Evolutionary conservation across 2,797 vertebrate genomes (phyloP).

Genomic region (Sorex maritimensis): DNA sequence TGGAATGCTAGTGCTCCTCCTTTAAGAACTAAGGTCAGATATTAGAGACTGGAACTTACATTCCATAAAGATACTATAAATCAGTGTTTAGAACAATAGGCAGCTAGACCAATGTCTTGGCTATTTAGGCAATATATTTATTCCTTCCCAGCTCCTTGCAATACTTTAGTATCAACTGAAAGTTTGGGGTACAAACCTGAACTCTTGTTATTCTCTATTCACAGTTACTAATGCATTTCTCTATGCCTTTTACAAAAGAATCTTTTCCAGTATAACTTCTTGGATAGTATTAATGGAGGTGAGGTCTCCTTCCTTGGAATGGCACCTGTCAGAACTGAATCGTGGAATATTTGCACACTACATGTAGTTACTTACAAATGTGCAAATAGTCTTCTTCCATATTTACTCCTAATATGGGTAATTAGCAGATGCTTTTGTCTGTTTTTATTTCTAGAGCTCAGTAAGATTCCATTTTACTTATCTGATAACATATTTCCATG

Average conservation of each 20-base stretch:
- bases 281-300: neutral
- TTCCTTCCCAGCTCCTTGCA: neutral
- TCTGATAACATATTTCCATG: neutral
- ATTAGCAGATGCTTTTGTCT: neutral
- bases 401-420: neutral
- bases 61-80: neutral
- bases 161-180: neutral
- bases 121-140: neutral
- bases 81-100: neutral
- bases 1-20: neutral
- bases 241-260: neutral
- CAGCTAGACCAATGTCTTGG: too few species aligned
- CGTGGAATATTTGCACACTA: neutral
- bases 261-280: neutral
- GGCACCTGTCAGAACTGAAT: neutral
- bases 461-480: neutral
- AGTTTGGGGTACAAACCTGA: neutral
- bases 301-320: neutral
- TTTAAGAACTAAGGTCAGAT: neutral
- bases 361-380: neutral
- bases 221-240: neutral
- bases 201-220: neutral
- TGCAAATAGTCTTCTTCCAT: neutral
- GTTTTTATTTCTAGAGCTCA: neutral
- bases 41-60: neutral